phyloP scores from a whole-genome alignment of 2,888 invertebrate genomes.

The Bedellia somnulentella region DNA sequence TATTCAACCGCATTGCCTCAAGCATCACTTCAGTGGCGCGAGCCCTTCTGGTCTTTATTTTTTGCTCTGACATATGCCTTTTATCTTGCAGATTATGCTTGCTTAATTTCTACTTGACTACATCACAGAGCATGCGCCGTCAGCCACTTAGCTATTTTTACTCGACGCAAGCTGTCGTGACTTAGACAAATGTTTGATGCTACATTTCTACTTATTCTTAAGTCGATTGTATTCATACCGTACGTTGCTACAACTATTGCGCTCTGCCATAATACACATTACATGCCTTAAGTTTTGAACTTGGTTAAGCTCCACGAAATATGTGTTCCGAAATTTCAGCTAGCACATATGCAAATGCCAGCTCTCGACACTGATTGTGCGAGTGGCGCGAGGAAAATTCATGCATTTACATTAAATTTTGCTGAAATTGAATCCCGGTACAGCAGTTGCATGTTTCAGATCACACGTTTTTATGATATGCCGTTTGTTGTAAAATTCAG shows the following conservation, averaged over 20 bases:
- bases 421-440: constrained; percentile 47
- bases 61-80: constrained; percentile 27
- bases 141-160: no score
- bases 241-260: no score
- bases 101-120: no score
- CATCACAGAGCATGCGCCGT: no score
- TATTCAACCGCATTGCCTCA: constrained; percentile 27
- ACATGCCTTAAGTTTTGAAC: constrained; percentile 45
- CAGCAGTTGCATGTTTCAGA: no score
- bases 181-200: no score
- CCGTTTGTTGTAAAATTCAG: constrained; percentile 7
- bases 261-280: no score
- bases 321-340: constrained; percentile 54
- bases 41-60: constrained; percentile 19
- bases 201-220: no score
- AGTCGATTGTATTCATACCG: no score
- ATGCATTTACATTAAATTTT: constrained; percentile 59
- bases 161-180: no score
- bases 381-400: constrained; percentile 54
- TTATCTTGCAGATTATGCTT: no score
- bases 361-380: constrained; percentile 59
- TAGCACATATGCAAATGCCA: constrained; percentile 58
- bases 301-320: constrained; percentile 46
- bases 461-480: constrained; percentile 41
- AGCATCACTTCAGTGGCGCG: constrained; percentile 25